Evolutionary conservation across 2,888 invertebrate genomes (phyloP).

Genomic region (Galerucella nymphaeae): DNA sequence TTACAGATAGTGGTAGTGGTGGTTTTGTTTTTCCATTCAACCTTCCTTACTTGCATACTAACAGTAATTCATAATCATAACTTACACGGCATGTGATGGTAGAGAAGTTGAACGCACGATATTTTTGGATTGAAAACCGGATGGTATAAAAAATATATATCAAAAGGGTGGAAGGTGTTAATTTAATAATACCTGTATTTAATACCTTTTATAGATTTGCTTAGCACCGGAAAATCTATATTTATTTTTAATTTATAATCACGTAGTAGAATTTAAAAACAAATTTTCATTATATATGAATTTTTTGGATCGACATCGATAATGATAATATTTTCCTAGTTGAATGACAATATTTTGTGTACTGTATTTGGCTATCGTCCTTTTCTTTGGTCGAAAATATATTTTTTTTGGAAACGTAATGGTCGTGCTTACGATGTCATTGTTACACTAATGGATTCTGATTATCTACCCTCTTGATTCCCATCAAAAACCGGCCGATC

Average conservation of each 20-base stretch:
- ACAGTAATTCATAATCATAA: constrained; percentile 36
- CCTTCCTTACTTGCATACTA: constrained; percentile 29
- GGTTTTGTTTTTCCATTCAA: constrained; percentile 35
- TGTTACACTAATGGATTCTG: constrained; percentile 36
- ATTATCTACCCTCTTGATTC: constrained; percentile 36
- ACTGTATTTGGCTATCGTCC: no score
- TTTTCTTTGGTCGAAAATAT: background rate
- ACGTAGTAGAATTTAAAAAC: no score
- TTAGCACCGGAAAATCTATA: background rate
- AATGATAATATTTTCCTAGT: no score
- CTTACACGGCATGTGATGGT: constrained; percentile 26
- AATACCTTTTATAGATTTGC: background rate
- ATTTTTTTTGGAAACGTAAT: background rate
- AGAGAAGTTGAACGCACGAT: constrained; percentile 32
- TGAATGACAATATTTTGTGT: no score
- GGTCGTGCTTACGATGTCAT: constrained; percentile 29
- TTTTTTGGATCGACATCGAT: no score
- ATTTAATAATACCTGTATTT: background rate
- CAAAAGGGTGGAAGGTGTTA: background rate
- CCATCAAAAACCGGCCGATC: constrained; percentile 28
- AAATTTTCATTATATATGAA: no score
- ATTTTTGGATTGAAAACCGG: constrained; percentile 27
- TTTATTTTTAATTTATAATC: background rate
- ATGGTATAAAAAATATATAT: background rate
- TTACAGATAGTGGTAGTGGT: constrained; percentile 43